These are phyloP conservation scores for Lophotriccus pileatus DNA, from an alignment of 2,797 vertebrate species.

Conservation along the genomic window DNA sequence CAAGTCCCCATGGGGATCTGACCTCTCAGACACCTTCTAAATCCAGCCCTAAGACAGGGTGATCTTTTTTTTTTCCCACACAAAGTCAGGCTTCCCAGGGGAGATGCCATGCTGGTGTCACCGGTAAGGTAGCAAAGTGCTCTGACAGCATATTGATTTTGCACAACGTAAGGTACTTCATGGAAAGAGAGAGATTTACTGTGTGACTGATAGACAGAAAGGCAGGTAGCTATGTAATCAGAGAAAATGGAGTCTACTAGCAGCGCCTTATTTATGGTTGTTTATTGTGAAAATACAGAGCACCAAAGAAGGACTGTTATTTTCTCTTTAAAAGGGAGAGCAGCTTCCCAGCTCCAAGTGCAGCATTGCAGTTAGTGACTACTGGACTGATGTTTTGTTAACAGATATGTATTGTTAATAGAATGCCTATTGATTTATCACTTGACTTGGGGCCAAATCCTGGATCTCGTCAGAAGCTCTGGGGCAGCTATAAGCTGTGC, in stretches of 20 bases:
- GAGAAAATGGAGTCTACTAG: constrained; percentile 59
- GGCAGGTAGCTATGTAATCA: constrained; percentile 57
- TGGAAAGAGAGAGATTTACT: constrained; percentile 34
- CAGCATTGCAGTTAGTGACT: neutral
- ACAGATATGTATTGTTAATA: neutral
- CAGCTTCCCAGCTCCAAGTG: neutral
- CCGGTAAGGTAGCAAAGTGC: neutral
- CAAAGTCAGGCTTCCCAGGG: neutral
- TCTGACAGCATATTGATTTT: constrained; percentile 50
- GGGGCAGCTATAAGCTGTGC: neutral
- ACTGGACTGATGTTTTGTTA: neutral
- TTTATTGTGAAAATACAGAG: constrained; percentile 51
- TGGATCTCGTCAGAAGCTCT: neutral
- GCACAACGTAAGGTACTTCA: neutral
- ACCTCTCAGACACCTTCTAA: neutral
- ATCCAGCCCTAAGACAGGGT: neutral
- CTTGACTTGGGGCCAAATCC: neutral
- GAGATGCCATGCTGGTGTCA: neutral
- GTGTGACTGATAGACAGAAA: constrained; percentile 40
- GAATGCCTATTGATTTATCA: neutral
- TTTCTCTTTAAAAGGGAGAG: constrained; percentile 39
- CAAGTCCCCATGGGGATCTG: neutral
- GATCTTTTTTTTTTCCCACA: neutral
- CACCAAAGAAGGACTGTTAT: constrained; percentile 27
- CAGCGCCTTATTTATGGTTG: constrained; percentile 34